A percentile compares a stretch with the other conserved stretches of the same genome.
phyloP scores from a whole-genome alignment of 37 sponge, comb jelly and placozoan genomes.

The Halisarca cf. caerulea region DNA sequence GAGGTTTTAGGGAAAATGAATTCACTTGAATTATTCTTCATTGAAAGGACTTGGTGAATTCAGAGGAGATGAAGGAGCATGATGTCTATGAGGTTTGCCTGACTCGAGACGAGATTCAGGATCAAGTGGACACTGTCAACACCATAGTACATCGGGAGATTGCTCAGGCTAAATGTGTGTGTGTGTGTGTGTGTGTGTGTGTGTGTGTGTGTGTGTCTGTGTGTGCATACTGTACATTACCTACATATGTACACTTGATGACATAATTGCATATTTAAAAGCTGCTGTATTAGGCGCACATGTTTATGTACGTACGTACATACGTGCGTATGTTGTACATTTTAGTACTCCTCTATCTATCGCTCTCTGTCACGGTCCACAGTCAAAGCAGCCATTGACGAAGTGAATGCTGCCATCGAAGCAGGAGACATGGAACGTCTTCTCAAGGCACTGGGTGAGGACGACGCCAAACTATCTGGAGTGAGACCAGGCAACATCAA shows the following conservation, averaged over 20 bases:
- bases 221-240: no score
- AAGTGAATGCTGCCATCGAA: constrained; percentile 64
- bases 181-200: not conserved
- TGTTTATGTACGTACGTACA: not conserved
- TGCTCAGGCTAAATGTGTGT: constrained; percentile 72
- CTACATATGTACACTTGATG: no score
- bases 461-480: constrained; percentile 47
- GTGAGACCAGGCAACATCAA: constrained; percentile 58
- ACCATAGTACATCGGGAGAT: constrained; percentile 74
- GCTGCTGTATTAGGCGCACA: no score
- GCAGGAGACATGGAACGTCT: constrained; percentile 39
- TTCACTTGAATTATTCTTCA: no score
- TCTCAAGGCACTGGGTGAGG: constrained; percentile 41
- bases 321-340: constrained; percentile 7
- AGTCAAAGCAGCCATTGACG: constrained; percentile 42
- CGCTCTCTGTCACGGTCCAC: not conserved
- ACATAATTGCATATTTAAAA: no score
- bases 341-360: not conserved
- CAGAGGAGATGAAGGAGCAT: constrained; percentile 53
- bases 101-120: constrained; percentile 90
- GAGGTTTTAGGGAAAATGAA: no score
- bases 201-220: not conserved
- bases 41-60: constrained; percentile 41
- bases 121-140: constrained; percentile 69
- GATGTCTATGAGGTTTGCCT: constrained; percentile 93